phyloP scores from a whole-genome alignment of 2,113 vertebrate species.

The Gobiocypris rarus region DNA sequence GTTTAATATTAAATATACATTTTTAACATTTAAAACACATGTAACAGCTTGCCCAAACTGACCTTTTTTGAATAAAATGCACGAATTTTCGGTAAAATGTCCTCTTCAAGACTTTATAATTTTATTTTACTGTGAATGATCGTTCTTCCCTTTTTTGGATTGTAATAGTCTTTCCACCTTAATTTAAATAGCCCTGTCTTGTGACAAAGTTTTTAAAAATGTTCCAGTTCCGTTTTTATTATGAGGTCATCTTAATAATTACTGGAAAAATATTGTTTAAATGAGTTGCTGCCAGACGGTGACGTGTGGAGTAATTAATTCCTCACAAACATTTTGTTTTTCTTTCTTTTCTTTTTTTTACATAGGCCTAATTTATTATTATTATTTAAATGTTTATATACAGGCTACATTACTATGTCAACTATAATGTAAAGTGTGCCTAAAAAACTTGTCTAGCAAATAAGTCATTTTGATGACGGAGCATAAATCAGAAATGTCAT shows the following conservation, averaged over 20 bases:
- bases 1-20: not conserved
- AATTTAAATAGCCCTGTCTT: not conserved
- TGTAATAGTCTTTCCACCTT: too few species aligned
- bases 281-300: not conserved
- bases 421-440: not conserved
- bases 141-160: too few species aligned
- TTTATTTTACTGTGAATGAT: too few species aligned
- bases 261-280: not conserved
- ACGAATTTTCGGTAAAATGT: too few species aligned
- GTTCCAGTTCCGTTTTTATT: too few species aligned
- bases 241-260: not conserved
- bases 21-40: not conserved
- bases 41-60: not conserved
- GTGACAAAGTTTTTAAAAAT: too few species aligned
- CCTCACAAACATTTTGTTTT: too few species aligned
- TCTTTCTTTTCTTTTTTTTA: too few species aligned
- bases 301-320: not conserved
- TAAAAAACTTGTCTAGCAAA: slow-evolving; percentile 3
- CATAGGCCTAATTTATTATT: too few species aligned
- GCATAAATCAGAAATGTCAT: slow-evolving; percentile 12
- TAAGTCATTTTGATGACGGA: not conserved
- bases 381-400: too few species aligned
- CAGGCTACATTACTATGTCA: not conserved
- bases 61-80: not conserved
- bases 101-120: too few species aligned